Conservation (phyloP, 2,888 invertebrate species). For the Yponomeuta sedellus region DNA sequence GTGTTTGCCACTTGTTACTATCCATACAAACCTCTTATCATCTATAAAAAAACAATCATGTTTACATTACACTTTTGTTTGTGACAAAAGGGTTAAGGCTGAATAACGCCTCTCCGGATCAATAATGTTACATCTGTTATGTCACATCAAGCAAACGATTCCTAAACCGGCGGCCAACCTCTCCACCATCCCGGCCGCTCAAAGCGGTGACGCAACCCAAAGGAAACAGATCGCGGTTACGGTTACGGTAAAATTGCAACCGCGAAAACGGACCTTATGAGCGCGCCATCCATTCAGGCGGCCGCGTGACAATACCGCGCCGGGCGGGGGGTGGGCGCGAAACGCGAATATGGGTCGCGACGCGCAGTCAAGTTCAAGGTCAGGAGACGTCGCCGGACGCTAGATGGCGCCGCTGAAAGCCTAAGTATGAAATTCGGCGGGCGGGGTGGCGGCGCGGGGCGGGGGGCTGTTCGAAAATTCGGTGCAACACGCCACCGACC, state of each 20-base stretch:
- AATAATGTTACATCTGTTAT: too few species aligned
- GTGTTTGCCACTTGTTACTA: too few species aligned
- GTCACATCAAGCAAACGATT: too few species aligned
- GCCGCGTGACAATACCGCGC: constrained; percentile 52
- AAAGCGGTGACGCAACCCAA: constrained; percentile 43
- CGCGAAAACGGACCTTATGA: constrained; percentile 52
- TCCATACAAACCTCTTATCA: too few species aligned
- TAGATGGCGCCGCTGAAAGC: constrained; percentile 63
- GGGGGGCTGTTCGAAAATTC: constrained; percentile 70
- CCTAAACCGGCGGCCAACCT: background rate
- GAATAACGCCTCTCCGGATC: too few species aligned
- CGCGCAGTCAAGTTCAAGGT: constrained; percentile 73
- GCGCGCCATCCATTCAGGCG: constrained; percentile 52
- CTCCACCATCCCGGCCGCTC: background rate
- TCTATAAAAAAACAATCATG: too few species aligned
- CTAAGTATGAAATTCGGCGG: constrained; percentile 63
- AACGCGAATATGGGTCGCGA: constrained; percentile 67
- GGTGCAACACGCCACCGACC: constrained; percentile 68
- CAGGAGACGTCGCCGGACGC: constrained; percentile 55
- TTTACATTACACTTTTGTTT: too few species aligned
- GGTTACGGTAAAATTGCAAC: constrained; percentile 33
- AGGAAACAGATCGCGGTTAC: constrained; percentile 59
- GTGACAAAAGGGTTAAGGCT: too few species aligned
- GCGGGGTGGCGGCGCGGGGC: constrained; percentile 45
- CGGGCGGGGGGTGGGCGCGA: constrained; percentile 38